Conservation (phyloP, 2,797 vertebrate species). For the Sardinella longiceps region DNA sequence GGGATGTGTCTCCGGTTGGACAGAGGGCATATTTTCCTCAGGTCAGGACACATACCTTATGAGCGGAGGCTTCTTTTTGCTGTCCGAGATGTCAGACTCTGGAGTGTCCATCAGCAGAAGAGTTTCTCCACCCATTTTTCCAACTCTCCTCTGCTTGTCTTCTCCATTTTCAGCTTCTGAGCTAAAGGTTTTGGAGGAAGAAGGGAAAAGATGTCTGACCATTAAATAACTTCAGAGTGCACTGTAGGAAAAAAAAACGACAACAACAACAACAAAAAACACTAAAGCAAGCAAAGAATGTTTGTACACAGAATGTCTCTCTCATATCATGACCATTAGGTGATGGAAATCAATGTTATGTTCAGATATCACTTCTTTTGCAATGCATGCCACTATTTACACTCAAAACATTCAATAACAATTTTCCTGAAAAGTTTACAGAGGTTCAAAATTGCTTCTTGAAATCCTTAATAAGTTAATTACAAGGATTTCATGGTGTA, state of each 20-base stretch:
- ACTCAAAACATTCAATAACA: background rate
- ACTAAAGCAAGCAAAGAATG: too few relatives aligned
- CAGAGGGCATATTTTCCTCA: background rate
- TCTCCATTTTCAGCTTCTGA: slow-evolving; percentile 66
- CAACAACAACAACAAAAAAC: too few relatives aligned
- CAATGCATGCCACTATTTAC: background rate
- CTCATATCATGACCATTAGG: background rate
- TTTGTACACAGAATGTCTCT: too few relatives aligned
- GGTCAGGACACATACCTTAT: slow-evolving; percentile 56
- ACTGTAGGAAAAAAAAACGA: too few relatives aligned
- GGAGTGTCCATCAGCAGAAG: slow-evolving; percentile 54
- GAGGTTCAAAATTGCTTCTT: background rate
- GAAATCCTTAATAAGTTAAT: background rate
- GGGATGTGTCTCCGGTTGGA: background rate
- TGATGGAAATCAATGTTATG: background rate
- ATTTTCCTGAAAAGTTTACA: slow-evolving; percentile 1
- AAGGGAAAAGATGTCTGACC: background rate
- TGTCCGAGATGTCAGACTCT: slow-evolving; percentile 58
- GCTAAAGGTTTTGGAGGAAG: slow-evolving; percentile 46
- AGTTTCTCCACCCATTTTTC: slow-evolving; percentile 55
- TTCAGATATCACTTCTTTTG: background rate
- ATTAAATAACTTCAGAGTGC: background rate
- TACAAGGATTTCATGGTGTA: background rate
- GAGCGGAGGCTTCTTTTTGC: slow-evolving; percentile 60
- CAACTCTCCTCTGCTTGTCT: slow-evolving; percentile 59